Percentiles rank a stretch among this genome's conserved stretches.
phyloP scores from a whole-genome alignment of 1,140 invertebrate species.

The Macrosteles quadrilineatus region DNA sequence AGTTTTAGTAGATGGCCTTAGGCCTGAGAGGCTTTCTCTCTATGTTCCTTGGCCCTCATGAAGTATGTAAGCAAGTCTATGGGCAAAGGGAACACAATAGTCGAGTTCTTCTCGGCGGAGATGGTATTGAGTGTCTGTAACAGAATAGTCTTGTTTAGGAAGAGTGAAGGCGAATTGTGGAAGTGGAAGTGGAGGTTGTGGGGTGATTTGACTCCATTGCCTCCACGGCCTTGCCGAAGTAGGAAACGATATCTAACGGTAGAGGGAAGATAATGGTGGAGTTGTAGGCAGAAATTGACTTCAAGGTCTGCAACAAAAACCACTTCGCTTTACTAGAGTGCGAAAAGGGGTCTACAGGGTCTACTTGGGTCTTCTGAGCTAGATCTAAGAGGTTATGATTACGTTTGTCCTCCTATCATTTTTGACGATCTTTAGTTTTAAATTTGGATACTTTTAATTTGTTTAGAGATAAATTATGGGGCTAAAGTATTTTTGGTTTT shows the following conservation, averaged over 20 bases:
- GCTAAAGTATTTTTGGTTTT: too few species aligned
- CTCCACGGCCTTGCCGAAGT: conserved; percentile 62
- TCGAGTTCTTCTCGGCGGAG: conserved; percentile 96
- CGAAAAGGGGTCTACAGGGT: conserved; percentile 8
- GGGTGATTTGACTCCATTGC: neutral
- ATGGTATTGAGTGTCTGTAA: conserved; percentile 88
- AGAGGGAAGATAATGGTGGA: conserved; percentile 97
- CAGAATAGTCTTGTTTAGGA: conserved; percentile 36
- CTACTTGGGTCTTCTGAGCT: too few species aligned
- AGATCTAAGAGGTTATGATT: too few species aligned
- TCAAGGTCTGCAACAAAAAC: conserved; percentile 71
- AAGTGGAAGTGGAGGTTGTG: neutral
- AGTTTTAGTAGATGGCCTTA: too few species aligned
- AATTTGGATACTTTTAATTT: too few species aligned
- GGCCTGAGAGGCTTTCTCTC: conserved; percentile 13
- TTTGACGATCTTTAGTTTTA: too few species aligned
- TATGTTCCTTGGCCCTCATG: conserved; percentile 53
- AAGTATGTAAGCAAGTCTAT: conserved; percentile 86
- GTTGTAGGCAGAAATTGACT: conserved; percentile 94
- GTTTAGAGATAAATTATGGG: too few species aligned
- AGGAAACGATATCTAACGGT: conserved; percentile 85
- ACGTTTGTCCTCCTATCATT: too few species aligned
- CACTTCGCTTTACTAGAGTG: neutral
- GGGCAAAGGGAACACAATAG: conserved; percentile 94
- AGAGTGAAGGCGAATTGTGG: conserved; percentile 1